Percentiles rank a stretch among this genome's conserved stretches.
Evolutionary conservation across 2,888 invertebrate genomes (phyloP).

Genomic region (Ophraella communa): DNA sequence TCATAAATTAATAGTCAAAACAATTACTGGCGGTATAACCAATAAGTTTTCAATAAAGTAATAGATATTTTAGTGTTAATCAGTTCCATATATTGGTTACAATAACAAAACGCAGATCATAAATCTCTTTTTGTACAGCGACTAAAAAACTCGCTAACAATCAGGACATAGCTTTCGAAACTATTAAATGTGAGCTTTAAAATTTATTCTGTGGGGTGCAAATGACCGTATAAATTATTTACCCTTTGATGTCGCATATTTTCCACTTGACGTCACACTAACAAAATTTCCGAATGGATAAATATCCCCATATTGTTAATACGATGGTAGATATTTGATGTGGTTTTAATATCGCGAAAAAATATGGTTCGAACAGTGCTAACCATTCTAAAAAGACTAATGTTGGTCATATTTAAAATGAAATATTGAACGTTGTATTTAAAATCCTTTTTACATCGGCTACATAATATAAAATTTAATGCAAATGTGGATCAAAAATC

Average conservation of each 20-base stretch:
- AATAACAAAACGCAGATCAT: neutral
- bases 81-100: neutral
- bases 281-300: slow-evolving; percentile 13
- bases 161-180: neutral
- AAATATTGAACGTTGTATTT: neutral
- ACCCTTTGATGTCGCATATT: slow-evolving; percentile 22
- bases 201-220: slow-evolving; percentile 24
- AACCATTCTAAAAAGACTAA: neutral
- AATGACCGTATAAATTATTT: slow-evolving; percentile 22
- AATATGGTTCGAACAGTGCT: neutral
- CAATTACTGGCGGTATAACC: no score
- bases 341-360: neutral
- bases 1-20: no score
- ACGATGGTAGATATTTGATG: neutral
- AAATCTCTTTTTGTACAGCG: neutral
- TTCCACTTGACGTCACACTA: slow-evolving; percentile 18
- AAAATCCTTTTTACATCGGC: neutral
- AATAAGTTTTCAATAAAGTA: neutral
- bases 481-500: no score
- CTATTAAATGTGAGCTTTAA: slow-evolving; percentile 16
- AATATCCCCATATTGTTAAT: neutral
- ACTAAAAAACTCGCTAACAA: neutral
- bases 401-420: neutral
- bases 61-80: neutral
- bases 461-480: no score